phyloP scores from a whole-genome alignment of 1,140 invertebrate genomes.

The Bacillus rossius region DNA sequence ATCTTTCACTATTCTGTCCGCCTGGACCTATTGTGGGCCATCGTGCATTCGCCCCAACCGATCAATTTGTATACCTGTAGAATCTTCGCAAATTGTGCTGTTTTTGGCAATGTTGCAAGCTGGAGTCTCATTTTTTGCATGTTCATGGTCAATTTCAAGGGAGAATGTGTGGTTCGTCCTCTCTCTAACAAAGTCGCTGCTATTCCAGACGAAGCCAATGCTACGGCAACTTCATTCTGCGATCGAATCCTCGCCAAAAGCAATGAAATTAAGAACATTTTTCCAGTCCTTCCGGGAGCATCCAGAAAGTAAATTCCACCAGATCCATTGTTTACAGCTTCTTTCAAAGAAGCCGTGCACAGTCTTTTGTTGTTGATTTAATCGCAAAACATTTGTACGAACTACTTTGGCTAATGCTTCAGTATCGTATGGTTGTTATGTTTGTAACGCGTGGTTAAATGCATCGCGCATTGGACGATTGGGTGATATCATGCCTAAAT shows the following conservation, averaged over 20 bases:
- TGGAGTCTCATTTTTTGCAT: conserved; percentile 14
- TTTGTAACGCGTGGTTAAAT: conserved; percentile 40
- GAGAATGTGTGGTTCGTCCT: conserved; percentile 31
- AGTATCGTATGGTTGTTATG: conserved; percentile 37
- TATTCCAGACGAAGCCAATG: conserved; percentile 38
- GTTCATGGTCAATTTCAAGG: conserved; percentile 28
- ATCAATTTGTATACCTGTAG: conserved; percentile 10
- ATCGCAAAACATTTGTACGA: conserved; percentile 30
- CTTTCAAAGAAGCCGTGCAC: conserved; percentile 37
- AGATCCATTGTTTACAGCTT: conserved; percentile 32
- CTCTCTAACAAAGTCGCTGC: conserved; percentile 24
- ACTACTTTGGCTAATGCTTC: conserved; percentile 29
- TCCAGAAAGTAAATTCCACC: too few relatives aligned
- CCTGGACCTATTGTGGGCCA: conserved; percentile 38
- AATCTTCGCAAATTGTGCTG: conserved; percentile 21
- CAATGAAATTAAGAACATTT: conserved; percentile 41
- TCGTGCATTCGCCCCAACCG: conserved; percentile 27
- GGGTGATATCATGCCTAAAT: conserved; percentile 38
- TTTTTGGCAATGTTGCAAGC: conserved; percentile 23
- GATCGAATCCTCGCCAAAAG: conserved; percentile 33
- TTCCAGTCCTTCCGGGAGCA: conserved; percentile 42
- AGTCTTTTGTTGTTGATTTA: conserved; percentile 37
- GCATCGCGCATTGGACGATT: conserved; percentile 39
- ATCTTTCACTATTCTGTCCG: conserved; percentile 39
- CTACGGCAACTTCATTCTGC: conserved; percentile 34